Conservation (phyloP, 2,113 vertebrate genomes). For the Atherinomorus stipes region DNA sequence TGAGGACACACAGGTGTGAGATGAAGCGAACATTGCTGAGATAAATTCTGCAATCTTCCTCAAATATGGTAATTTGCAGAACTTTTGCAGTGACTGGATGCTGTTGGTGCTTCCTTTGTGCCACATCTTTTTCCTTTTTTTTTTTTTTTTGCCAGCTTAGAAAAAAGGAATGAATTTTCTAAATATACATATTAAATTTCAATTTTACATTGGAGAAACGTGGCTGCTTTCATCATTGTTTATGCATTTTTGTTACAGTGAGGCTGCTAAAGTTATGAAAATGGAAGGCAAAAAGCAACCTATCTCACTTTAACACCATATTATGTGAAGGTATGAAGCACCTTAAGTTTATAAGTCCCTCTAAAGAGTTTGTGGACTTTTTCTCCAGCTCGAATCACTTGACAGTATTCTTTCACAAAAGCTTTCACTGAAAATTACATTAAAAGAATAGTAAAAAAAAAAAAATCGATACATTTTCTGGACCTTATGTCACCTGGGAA, state of each 20-base stretch:
- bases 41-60: slow-evolving; percentile 57
- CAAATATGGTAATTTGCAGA: slow-evolving; percentile 65
- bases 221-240: slow-evolving; percentile 13
- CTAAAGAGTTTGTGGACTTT: not conserved
- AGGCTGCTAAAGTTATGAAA: slow-evolving; percentile 21
- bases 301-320: not conserved
- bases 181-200: slow-evolving; percentile 29
- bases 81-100: slow-evolving; percentile 58
- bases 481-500: slow-evolving; percentile 25
- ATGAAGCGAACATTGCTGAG: slow-evolving; percentile 58
- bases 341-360: slow-evolving; percentile 3
- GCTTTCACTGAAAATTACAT: slow-evolving; percentile 10
- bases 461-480: slow-evolving; percentile 2
- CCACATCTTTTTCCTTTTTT: not conserved
- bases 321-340: not conserved
- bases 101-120: slow-evolving; percentile 25
- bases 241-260: not conserved
- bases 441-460: slow-evolving; percentile 10
- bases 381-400: slow-evolving; percentile 1
- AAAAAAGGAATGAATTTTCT: slow-evolving; percentile 1
- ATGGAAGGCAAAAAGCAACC: slow-evolving; percentile 16
- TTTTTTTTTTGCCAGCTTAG: slow-evolving; percentile 9
- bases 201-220: slow-evolving; percentile 23
- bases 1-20: slow-evolving; percentile 67
- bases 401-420: slow-evolving; percentile 20